A percentile compares a stretch with the other conserved stretches of the same genome.
Conservation (phyloP, 92 coral and sea anemone species). For the Palythoa caribaeorum region DNA sequence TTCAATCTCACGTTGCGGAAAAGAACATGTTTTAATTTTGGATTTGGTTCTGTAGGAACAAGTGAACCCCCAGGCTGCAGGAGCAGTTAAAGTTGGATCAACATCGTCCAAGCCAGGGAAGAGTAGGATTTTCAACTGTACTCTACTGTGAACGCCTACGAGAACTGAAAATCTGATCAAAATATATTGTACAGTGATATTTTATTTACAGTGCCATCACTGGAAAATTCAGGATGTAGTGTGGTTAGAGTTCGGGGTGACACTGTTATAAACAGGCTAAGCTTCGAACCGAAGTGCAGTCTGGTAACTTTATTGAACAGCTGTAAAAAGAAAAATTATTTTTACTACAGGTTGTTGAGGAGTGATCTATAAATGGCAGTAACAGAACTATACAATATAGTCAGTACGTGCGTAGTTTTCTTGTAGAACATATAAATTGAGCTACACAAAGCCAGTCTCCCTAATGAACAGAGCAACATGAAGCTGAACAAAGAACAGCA, state of each 20-base stretch:
- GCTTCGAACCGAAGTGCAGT: neutral
- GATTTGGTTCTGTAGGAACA: slow-evolving; percentile 72
- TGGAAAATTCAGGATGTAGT: neutral
- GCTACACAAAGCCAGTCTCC: neutral
- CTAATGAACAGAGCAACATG: neutral
- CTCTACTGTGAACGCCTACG: slow-evolving; percentile 23
- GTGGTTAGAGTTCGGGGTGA: neutral
- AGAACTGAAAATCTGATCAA: neutral
- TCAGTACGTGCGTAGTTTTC: neutral
- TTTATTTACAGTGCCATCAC: slow-evolving; percentile 20
- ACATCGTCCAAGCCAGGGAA: slow-evolving; percentile 31
- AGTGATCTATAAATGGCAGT: neutral
- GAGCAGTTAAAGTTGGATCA: slow-evolving; percentile 72
- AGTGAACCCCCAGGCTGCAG: slow-evolving; percentile 81
- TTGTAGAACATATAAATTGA: neutral
- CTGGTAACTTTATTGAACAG: neutral
- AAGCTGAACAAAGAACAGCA: neutral
- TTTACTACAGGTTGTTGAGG: neutral
- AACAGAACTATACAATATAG: neutral
- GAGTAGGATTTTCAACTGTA: slow-evolving; percentile 32
- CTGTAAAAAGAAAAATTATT: neutral
- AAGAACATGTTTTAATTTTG: neutral
- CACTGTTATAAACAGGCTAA: neutral
- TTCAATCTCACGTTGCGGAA: no score
- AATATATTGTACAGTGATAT: slow-evolving; percentile 9